Percentiles rank a stretch among this genome's conserved stretches.
phyloP scores from a whole-genome alignment of 1,140 invertebrate genomes.

The Tetragonula clypearis region DNA sequence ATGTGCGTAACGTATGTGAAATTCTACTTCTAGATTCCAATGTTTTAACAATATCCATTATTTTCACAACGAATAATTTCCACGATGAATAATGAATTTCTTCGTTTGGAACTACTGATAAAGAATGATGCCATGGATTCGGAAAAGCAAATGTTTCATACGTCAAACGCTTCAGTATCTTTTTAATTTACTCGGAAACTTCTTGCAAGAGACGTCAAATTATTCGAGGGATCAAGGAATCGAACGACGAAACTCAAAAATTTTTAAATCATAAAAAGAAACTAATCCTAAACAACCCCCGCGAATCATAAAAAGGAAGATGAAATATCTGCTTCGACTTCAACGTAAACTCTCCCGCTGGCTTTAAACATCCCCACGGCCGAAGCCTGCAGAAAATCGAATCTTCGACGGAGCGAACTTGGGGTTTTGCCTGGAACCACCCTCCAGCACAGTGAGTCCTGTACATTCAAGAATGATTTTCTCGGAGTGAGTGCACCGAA shows the following conservation, averaged over 20 bases:
- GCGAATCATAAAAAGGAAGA: not conserved
- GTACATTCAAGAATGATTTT: constrained; percentile 12
- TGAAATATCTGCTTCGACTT: not conserved
- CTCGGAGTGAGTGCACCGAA: constrained; percentile 35
- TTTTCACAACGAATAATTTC: too few relatives aligned
- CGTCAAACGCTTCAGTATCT: too few relatives aligned
- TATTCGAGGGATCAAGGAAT: not conserved
- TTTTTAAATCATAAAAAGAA: not conserved
- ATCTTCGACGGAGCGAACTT: not conserved
- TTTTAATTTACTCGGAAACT: too few relatives aligned
- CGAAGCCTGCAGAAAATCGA: not conserved
- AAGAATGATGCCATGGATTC: too few relatives aligned
- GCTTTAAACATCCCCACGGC: not conserved
- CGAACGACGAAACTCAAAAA: not conserved
- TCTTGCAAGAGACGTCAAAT: too few relatives aligned
- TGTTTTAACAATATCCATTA: too few relatives aligned
- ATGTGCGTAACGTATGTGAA: too few relatives aligned
- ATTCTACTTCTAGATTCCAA: too few relatives aligned
- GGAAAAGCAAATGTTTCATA: too few relatives aligned
- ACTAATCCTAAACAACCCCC: too few relatives aligned
- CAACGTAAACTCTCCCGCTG: not conserved
- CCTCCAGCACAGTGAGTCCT: not conserved
- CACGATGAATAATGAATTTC: not conserved
- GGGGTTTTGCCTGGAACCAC: not conserved
- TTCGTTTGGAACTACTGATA: too few relatives aligned